Evolutionary conservation across 2,113 vertebrate genomes (phyloP), one percentile per base, ranked within the genome.

Genomic region (Thamnaconus septentrionalis): DNA sequence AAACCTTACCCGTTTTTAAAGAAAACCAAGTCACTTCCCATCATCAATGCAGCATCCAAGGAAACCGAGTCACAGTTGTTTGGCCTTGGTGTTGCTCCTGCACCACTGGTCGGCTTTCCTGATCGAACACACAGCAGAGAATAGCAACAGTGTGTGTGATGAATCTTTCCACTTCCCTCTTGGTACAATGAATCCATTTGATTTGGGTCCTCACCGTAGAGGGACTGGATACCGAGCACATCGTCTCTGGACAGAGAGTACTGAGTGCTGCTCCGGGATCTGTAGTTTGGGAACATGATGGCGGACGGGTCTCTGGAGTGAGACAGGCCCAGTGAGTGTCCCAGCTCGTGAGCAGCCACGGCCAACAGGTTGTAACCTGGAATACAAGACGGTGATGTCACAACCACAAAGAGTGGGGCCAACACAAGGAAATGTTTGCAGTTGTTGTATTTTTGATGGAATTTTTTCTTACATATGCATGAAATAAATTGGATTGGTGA

Each of bases 241-340:
- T 93, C 86, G 0, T 93, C 92, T 64, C 78, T 89, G 41, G 91
- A 84, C 3, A 94, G 91, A 7, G 18, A 85, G 69, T 91, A 90
- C 41, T 87, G 79, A 10, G 75, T 85, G 1, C 80, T 71, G 70
- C 86, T 76, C 39, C 86, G 74, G 60, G 89, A 84, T 78, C 87
- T 92, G 64, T 94, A 93, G 39, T 81, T 92, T 7, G 92, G 91
- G 71, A 91, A 87, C 86, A 93, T 94, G 62, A 93, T 73, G 31
- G 88, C 88, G 8, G 89, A 86, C 0, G 89, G 88, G 8, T 92
- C 90, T 66, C 56, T 86, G 8, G 88, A 93, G 70, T 93, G 93
- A 39, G 86, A 64, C 18, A 94, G 84, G 31, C 92, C 92, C 65
- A 94, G 76, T 0, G 90, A 90, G 43, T 92, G 90, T 8, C 91